Percentiles rank a stretch among this genome's conserved stretches.
phyloP scores from a whole-genome alignment of 2,113 vertebrate species.

The Vimba vimba region DNA sequence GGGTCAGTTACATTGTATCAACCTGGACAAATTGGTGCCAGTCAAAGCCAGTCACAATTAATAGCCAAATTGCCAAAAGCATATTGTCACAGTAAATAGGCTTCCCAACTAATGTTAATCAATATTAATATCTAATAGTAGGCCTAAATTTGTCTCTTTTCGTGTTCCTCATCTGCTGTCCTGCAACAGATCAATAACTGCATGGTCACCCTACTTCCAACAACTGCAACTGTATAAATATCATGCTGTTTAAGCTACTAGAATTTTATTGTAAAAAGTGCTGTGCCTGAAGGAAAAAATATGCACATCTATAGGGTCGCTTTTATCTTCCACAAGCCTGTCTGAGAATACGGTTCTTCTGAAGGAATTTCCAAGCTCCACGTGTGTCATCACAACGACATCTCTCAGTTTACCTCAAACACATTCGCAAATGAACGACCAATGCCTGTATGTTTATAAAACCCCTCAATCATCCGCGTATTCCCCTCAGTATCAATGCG shows the following conservation, averaged over 20 bases:
- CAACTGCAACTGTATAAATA: neutral
- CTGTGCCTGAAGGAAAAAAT: neutral
- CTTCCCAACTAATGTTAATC: too few species aligned
- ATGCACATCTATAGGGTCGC: neutral
- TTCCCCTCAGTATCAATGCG: conserved; percentile 54
- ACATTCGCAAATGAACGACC: conserved; percentile 67
- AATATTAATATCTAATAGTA: too few species aligned
- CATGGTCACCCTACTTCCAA: too few species aligned
- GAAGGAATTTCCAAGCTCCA: conserved; percentile 6
- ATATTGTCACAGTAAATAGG: too few species aligned
- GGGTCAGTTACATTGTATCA: too few species aligned
- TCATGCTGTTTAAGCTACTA: neutral
- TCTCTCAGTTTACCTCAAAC: conserved; percentile 56
- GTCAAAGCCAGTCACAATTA: too few species aligned
- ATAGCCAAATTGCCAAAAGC: too few species aligned
- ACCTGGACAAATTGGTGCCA: too few species aligned
- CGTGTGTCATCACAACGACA: conserved; percentile 49
- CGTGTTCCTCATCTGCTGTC: too few species aligned
- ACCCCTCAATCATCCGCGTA: conserved; percentile 65
- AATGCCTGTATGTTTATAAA: conserved; percentile 66
- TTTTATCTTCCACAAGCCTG: neutral
- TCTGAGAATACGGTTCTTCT: conserved; percentile 26
- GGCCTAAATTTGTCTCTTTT: too few species aligned
- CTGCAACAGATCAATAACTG: too few species aligned
- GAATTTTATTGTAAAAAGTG: neutral